Evolutionary conservation across 2,797 vertebrate genomes (phyloP).

Genomic region (Gymnoscopelus microlampas): DNA sequence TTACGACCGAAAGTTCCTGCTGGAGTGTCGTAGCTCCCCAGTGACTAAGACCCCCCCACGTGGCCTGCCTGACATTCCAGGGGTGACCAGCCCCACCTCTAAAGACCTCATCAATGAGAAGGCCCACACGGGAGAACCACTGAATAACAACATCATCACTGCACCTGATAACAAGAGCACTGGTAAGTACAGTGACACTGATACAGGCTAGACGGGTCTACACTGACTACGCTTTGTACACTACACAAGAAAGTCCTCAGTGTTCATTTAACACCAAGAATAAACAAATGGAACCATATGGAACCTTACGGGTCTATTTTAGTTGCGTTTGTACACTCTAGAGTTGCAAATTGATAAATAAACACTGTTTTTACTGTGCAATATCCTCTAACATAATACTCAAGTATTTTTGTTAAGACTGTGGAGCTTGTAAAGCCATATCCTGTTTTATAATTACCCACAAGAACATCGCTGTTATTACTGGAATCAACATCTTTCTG

Average conservation of each 20-base stretch:
- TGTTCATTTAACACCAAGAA: no score
- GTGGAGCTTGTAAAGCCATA: no score
- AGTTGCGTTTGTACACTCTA: no score
- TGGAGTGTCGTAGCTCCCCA: constrained; percentile 91
- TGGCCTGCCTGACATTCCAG: constrained; percentile 89
- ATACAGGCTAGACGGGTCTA: neutral
- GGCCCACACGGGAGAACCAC: constrained; percentile 53
- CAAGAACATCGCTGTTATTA: no score
- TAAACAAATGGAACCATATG: no score
- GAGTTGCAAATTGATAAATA: no score
- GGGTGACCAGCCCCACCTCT: constrained; percentile 84
- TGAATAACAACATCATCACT: constrained; percentile 59
- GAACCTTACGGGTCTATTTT: no score
- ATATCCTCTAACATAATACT: no score
- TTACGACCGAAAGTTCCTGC: constrained; percentile 92
- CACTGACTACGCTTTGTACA: neutral
- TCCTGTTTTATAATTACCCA: no score
- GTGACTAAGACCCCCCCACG: constrained; percentile 87
- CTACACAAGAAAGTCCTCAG: neutral
- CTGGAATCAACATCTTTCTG: no score
- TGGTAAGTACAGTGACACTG: constrained; percentile 58
- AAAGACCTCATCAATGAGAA: constrained; percentile 51
- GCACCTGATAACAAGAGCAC: constrained; percentile 59
- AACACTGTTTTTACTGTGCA: no score
- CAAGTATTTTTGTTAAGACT: no score